Evolutionary conservation across 2,797 vertebrate genomes (phyloP), one percentile per base, ranked within the genome.

Genomic region (Loriculus beryllinus): DNA sequence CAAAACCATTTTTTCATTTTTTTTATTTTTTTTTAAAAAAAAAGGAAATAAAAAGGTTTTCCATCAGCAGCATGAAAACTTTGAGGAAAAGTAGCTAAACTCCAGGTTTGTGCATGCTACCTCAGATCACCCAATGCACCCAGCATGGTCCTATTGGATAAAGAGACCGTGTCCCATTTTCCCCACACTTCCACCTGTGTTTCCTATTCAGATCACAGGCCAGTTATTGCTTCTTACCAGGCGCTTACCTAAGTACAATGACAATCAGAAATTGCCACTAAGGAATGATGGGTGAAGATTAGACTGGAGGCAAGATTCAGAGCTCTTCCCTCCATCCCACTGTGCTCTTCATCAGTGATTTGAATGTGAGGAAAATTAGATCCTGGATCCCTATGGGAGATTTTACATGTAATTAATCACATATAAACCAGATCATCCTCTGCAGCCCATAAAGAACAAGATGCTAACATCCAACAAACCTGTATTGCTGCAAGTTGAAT

Each of bases 141-240:
- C 26, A 25, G 13, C 7, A 45, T 69, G 26, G 23, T 45, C 19
- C 81, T 39, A 5, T 7, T 47, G 9, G 12, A 28, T 23, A 57
- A 16, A 42, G 17, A 31, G 7, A 65, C 0, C 23, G 71, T 77
- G 43, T 20, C 17, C 7, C 0, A 0, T 54, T 87, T 69, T 6
- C 9, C 39, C 15, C 14, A 72, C 10, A 37, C 5, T 1, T 23
- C 6, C 19, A 79, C 12, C 13, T 0, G 0, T 42, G 25, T 57
- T 67, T 71, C n/a, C 8, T 56, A 5, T 29, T 71, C 35, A 69
- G 51, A 56, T 4, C 7, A 4, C 33, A 29, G 14, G 12, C 3
- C 16, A 26, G 33, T 39, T 79, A 21, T 7, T 51, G 15, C n/a
- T 56, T 78, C 45, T 69, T 39, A 18, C 17, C 64, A 45, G 47